Evolutionary conservation across 2,797 vertebrate species (phyloP), one percentile per base, ranked within the genome.

Genomic region (Protosalanx chinensis): DNA sequence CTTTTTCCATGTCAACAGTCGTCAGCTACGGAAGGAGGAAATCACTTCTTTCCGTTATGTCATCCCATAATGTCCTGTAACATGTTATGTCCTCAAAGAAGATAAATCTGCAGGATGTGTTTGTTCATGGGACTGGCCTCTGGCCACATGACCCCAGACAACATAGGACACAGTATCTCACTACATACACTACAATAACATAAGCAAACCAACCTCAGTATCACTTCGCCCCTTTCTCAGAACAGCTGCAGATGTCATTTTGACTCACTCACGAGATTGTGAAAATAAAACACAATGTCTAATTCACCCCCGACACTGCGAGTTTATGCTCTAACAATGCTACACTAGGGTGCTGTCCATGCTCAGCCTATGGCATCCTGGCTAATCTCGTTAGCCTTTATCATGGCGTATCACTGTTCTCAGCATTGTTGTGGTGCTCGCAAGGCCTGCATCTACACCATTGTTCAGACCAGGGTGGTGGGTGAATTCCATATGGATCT

Each of bases 381-480:
- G 27, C 23, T 76, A 72, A 74, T 76, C 72, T 74, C 56, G 57
- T 79, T 53, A 2, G 10, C 10, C 41, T 46, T 13, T 46, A 27
- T 46, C 41, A 10, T 46, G 41, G 41, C 41, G 13, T 46, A 49
- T 68, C 23, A 65, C 77, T 62, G 23, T 60, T 68, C 62, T 29
- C 20, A 35, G 51, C 68, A 73, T 58, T 58, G 65, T 74, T 78
- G 33, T 56, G 67, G 64, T 53, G 75, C 79, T 80, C 62, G 77
- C 57, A 64, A 41, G 37, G 33, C 15, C 37, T 71, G 16, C 32
- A 68, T 66, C 81, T 16, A 46, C 61, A 1, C 61, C 71, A 85
- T 85, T 89, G 87, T 88, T 20, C 83, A 72, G 83, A 85, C 82
- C 79, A 79, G 63, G 68, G 23, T 73, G 18, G 59, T 0, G 41